Evolutionary conservation across 2,797 vertebrate genomes (phyloP), one percentile per base, ranked within the genome.

Genomic region (Catamblyrhynchus diadema): DNA sequence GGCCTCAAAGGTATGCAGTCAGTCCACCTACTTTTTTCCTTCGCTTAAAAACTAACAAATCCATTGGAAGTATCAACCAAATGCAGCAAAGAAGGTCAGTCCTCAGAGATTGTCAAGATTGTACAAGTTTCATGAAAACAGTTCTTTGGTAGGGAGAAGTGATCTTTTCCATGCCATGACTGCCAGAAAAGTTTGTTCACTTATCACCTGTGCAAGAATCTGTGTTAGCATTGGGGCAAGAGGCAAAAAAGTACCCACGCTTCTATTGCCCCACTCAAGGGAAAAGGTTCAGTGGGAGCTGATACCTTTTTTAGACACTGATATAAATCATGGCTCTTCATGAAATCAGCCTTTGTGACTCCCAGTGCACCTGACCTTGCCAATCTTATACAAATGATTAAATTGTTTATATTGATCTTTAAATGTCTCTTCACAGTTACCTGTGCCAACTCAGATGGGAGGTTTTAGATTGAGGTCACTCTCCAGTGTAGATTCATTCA

Each of bases 171-270:
- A 6, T 35, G 51, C 16, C 19, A 44, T 44, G 33, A 33, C 35
- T 54, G 28, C 19, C 56, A 53, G 44, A 59, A 80, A 86, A 73
- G 64, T 39, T 70, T 66, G n/a, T 53, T 93, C 32, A 12, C 30
- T 57, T 61, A 35, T 59, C 33, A 60, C 14, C 73, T 79, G n/a
- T 39, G 32, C n/a, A 77, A 85, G 67, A 62, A 80, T 41, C 67
- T 45, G 12, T 9, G 2, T 60, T 37, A 48, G 74, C 1, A 1
- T 37, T 73, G 22, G 61, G 64, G 25, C 24, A 83, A 59, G 67
- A 45, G 42, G 27, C 0, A 0, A 61, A 72, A 70, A 84, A n/a
- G 9, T 20, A 50, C 9, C 44, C 24, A 9, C 0, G 1, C 22
- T 91, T 61, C 45, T 9, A 81, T 48, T 62, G 66, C 25, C 47